Evolutionary conservation across 2,888 invertebrate genomes (phyloP).

Genomic region (Agonopterix heracliana): DNA sequence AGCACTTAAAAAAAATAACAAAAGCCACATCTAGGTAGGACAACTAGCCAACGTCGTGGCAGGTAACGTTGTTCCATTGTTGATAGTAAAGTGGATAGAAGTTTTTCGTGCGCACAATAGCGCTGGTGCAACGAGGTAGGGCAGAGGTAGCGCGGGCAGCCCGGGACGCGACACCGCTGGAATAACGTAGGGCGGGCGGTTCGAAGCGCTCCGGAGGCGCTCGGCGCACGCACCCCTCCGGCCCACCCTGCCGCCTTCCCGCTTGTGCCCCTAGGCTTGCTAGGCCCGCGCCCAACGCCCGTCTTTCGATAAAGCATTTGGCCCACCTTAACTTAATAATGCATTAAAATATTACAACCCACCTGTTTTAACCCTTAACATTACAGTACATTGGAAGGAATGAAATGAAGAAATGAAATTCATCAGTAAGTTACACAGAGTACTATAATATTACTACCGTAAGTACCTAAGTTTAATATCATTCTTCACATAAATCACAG

Average conservation of each 20-base stretch:
- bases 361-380: too few species aligned
- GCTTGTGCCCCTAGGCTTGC: slow-evolving; percentile 1
- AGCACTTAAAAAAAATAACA: too few species aligned
- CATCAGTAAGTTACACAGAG: too few species aligned
- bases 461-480: too few species aligned
- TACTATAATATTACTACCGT: too few species aligned
- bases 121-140: slow-evolving; percentile 7
- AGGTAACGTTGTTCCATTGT: neutral
- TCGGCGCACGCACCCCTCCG: slow-evolving; percentile 6
- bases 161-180: slow-evolving; percentile 19
- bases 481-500: too few species aligned
- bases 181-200: slow-evolving; percentile 11
- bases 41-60: neutral
- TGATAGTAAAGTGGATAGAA: slow-evolving; percentile 7
- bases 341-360: too few species aligned
- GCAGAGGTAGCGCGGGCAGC: slow-evolving; percentile 10
- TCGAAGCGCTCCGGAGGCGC: slow-evolving; percentile 6
- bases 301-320: slow-evolving; percentile 1
- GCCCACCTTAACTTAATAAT: too few species aligned
- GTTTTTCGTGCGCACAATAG: slow-evolving; percentile 14
- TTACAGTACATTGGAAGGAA: too few species aligned
- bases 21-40: too few species aligned
- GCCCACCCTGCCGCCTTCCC: slow-evolving; percentile 1
- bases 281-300: slow-evolving; percentile 3
- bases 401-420: too few species aligned